phyloP scores from a whole-genome alignment of 2,888 invertebrate genomes.

The Lepetodrilus schrolli region DNA sequence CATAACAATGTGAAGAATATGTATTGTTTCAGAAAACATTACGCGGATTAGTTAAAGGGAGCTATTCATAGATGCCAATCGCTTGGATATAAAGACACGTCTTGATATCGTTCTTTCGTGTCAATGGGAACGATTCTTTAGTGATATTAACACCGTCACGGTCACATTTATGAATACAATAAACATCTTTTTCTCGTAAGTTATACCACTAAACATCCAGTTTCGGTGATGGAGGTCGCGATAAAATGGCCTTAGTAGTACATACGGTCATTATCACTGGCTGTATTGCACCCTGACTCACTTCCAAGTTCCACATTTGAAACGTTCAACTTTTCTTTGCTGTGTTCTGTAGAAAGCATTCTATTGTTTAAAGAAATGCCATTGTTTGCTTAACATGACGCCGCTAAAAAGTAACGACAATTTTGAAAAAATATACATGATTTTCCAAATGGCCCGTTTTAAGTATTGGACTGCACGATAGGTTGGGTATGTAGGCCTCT shows the following conservation, averaged over 20 bases:
- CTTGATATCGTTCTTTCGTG: slow-evolving; percentile 16
- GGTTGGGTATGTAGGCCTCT: not conserved
- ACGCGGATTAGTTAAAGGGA: not conserved
- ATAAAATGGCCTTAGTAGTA: not conserved
- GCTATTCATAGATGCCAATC: slow-evolving; percentile 15
- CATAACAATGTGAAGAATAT: not conserved
- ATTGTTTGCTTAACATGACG: not conserved
- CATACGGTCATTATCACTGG: not conserved
- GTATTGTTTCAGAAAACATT: not conserved
- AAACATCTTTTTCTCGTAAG: slow-evolving; percentile 7
- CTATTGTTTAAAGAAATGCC: slow-evolving; percentile 5
- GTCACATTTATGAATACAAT: slow-evolving; percentile 14
- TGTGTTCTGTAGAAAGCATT: no score
- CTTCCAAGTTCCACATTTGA: no score
- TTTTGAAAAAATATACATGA: not conserved
- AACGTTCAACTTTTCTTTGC: no score
- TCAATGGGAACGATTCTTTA: not conserved
- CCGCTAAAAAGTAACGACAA: not conserved
- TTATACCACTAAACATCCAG: not conserved
- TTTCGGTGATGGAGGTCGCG: not conserved
- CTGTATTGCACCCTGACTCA: not conserved
- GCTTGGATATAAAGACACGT: not conserved
- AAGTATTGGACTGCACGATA: not conserved
- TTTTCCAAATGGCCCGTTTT: no score
- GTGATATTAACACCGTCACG: not conserved